These are phyloP conservation scores for Dasyornis broadbenti DNA, from an alignment of 2,113 vertebrate species.

Conservation along the genomic window DNA sequence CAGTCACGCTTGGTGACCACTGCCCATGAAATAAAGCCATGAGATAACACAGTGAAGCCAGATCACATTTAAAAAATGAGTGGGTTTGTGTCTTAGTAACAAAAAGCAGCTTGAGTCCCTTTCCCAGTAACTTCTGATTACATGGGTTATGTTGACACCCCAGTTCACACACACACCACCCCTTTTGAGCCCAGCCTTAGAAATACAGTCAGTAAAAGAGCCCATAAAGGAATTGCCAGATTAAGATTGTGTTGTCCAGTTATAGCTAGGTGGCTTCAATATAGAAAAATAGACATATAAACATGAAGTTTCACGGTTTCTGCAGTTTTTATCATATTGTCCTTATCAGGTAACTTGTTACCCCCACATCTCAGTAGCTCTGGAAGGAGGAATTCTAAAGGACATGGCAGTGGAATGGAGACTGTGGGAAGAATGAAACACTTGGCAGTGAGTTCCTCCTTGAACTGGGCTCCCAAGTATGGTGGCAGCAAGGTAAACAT, in stretches of 20 bases:
- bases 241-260: background rate
- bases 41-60: background rate
- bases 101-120: background rate
- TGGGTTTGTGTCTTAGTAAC: background rate
- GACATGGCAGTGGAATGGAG: background rate
- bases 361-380: background rate
- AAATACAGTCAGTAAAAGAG: background rate
- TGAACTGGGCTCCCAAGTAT: background rate
- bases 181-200: background rate
- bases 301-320: background rate
- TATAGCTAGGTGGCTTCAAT: background rate
- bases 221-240: background rate
- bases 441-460: background rate
- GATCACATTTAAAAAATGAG: background rate
- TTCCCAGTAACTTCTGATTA: background rate
- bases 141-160: background rate
- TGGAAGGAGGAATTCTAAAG: background rate
- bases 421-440: background rate
- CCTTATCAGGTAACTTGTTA: background rate
- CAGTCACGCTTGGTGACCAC: background rate
- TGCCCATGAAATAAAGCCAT: background rate
- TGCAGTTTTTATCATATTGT: background rate
- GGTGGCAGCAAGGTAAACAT: background rate
- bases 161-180: rapidly evolving
- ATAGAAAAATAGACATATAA: background rate